Base-by-base conservation (phyloP, 2,888 invertebrate genomes). In the Sisyra terminalis region DNA sequence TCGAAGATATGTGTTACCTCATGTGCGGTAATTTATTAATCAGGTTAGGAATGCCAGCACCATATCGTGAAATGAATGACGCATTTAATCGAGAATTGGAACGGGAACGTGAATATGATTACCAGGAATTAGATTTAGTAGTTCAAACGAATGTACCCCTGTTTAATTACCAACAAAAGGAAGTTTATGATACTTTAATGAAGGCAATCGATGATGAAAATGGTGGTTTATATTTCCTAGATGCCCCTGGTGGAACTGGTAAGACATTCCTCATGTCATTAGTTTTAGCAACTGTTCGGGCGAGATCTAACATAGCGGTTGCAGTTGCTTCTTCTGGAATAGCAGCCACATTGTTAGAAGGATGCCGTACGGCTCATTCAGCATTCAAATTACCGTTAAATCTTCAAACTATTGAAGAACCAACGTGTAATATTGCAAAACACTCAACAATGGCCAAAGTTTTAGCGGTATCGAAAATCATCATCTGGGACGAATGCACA, bases 1-100 rank as follows among this genome's bases (percentile, higher is more conserved):
- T 56, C 48, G 52, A 55, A 52, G 54, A 56, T 42, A 52, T 54
- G 51, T 56, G 52, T 50, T 51, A 49, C 46, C 44, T 54, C 45
- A 55, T 55, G 49, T 52, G 50, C 49, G 49, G 48, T 39, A 50
- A 44, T 46, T 43, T 47, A 17, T 48, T 51, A 43, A 34, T 46
- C 36, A 46, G 41, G 42, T 53, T 51, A 46, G 52, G 48, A 42
- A 48, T 55, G 49, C 40, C 51, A 47, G 40, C 51, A 42, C 51
- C 52, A 44, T 42, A 53, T 51, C 51, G 51, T 46, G 32, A 32
- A 47, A 49, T 47, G 46, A 38, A 48, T 34, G 48, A 49, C 45
- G 45, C 44, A 41, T 50, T 50, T 31, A 49, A 53, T 48, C 40
- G 50, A 50, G 53, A 57, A 49, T 53, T 53, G 52, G 50, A 53